Percentiles rank a stretch among this genome's conserved stretches.
Evolutionary conservation across 1,140 invertebrate genomes (phyloP).

Genomic region (Caerostris extrusa): DNA sequence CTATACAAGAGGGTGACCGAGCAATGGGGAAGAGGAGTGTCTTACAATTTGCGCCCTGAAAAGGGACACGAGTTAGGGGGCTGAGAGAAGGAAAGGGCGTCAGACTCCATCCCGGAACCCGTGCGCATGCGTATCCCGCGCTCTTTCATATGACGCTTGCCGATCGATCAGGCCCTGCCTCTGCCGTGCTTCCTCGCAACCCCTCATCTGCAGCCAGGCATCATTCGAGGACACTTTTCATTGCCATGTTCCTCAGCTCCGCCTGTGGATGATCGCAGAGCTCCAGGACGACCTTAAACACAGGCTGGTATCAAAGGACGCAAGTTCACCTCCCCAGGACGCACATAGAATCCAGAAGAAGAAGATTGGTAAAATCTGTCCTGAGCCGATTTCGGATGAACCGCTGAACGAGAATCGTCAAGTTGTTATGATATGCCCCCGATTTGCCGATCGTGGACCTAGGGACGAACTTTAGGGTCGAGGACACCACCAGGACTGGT

Average conservation of each 20-base stretch:
- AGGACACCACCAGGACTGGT: not conserved
- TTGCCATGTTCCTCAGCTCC: slow-evolving; percentile 4
- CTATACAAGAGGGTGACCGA: no score
- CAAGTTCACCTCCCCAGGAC: not conserved
- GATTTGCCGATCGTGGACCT: slow-evolving; percentile 2
- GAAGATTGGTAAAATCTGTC: not conserved
- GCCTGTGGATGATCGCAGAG: not conserved
- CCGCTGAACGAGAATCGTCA: slow-evolving; percentile 41
- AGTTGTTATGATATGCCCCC: slow-evolving; percentile 41
- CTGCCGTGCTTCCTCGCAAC: not conserved
- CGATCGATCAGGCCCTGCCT: slow-evolving; percentile 38
- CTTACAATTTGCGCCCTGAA: not conserved
- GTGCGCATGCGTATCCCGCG: slow-evolving; percentile 46
- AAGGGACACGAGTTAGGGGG: slow-evolving; percentile 2
- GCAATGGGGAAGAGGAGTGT: not conserved
- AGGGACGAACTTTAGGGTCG: slow-evolving; percentile 44
- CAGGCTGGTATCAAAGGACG: not conserved
- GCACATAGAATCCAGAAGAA: no score
- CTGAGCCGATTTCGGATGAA: not conserved
- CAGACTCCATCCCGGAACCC: slow-evolving; percentile 39
- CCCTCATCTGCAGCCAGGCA: slow-evolving; percentile 41
- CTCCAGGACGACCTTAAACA: not conserved
- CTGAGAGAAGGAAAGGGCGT: not conserved
- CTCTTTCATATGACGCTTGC: slow-evolving; percentile 51
- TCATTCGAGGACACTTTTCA: not conserved